Evolutionary conservation across 1,140 invertebrate species (phyloP).

Genomic region (Colletes latitarsis): DNA sequence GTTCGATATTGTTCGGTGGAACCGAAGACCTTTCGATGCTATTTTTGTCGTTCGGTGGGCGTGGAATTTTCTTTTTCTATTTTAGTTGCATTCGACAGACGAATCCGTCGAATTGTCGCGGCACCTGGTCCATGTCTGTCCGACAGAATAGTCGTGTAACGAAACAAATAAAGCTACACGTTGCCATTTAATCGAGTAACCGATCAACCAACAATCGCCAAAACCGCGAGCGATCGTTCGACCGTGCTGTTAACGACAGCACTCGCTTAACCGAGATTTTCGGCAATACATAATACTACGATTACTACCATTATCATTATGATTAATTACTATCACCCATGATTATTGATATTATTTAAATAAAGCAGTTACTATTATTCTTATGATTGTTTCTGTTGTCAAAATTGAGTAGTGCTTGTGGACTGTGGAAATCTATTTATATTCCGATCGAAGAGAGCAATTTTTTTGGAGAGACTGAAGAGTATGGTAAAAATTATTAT

Average conservation of each 20-base stretch:
- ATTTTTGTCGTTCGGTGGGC: neutral
- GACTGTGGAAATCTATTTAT: constrained; percentile 10
- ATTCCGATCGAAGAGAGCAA: no score
- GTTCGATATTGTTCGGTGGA: neutral
- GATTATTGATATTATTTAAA: constrained; percentile 70
- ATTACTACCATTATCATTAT: constrained; percentile 46
- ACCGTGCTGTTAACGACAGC: constrained; percentile 49
- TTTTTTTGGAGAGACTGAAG: no score
- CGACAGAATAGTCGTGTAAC: neutral
- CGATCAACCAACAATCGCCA: neutral
- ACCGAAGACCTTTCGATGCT: neutral
- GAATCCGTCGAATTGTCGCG: neutral
- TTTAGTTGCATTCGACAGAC: neutral
- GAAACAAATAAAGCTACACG: constrained; percentile 41
- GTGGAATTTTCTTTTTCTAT: constrained; percentile 9
- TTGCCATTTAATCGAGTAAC: constrained; percentile 32
- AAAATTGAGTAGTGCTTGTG: no score
- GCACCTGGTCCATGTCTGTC: constrained; percentile 52
- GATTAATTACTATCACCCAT: constrained; percentile 42
- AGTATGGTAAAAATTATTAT: no score
- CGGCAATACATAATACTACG: constrained; percentile 56
- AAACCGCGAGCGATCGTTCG: constrained; percentile 38
- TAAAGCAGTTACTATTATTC: constrained; percentile 71
- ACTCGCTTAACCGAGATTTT: constrained; percentile 61
- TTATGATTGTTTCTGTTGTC: constrained; percentile 58